Evolutionary conservation across 2,113 vertebrate genomes (phyloP), one percentile per base, ranked within the genome.

Genomic region (Lophura nycthemera): DNA sequence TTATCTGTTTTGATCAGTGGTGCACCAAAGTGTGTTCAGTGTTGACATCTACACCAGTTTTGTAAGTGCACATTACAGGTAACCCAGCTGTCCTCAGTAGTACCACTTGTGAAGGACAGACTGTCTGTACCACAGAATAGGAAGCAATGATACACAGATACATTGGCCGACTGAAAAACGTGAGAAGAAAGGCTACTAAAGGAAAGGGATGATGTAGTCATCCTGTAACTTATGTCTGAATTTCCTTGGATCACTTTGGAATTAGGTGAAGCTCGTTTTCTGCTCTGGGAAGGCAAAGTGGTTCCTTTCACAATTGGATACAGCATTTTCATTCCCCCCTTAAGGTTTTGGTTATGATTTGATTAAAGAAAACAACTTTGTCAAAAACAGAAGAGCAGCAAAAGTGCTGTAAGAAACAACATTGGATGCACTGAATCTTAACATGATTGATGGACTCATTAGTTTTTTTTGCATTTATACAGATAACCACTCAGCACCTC

Each of bases 401-500:
- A 42, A 65, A 81, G 36, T n/a, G 11, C 43, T 73, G 4, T 50
- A 63, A 83, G 59, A 63, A 75, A 34, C 45, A 36, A 0, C 34
- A 56, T 77, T 8, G 24, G 7, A 40, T 34, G 1, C 73, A 19
- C 12, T 83, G 66, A 20, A 60, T 43, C 34, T 61, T 75, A 29
- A 47, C 13, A 8, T 63, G 57, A 52, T 66, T 95, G 29, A 91
- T 83, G 61, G 81, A 38, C 27, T 88, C 8, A 42, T 3, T 0
- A 87, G 3, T 78, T 19, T 92, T 52, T 97, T 76, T 97, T 96
- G 96, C 88, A 48, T 97, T 96, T 89, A 93, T 95, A 77, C 98
- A 99, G 98, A 99, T 97, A 98, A 98, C 97, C 98, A 98, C 97
- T 97, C 97, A 60, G 98, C 98, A 9, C 99, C 99, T 77, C 99